phyloP scores from a whole-genome alignment of 2,888 invertebrate species.

The Drosophila cognata region DNA sequence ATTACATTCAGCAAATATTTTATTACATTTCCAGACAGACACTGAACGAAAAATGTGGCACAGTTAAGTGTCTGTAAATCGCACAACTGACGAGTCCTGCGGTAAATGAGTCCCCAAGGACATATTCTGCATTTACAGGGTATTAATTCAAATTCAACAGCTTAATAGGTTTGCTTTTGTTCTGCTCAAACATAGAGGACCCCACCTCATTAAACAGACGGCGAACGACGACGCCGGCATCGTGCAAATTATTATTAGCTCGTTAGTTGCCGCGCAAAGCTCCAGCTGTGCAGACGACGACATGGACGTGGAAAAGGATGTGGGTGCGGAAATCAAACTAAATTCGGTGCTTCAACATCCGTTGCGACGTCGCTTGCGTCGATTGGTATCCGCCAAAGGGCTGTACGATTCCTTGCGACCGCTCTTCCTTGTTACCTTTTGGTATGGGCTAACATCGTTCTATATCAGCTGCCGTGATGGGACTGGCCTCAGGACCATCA shows the following conservation, averaged over 20 bases:
- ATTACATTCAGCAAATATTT: neutral
- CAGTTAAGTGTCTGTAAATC: constrained; percentile 54
- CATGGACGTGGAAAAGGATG: constrained; percentile 52
- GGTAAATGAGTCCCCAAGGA: constrained; percentile 29
- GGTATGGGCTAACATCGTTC: constrained; percentile 82
- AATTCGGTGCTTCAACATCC: constrained; percentile 40
- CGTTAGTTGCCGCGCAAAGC: constrained; percentile 66
- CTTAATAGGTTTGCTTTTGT: constrained; percentile 48
- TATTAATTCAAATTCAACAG: constrained; percentile 70
- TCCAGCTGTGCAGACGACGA: constrained; percentile 52
- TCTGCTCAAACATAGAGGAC: constrained; percentile 40
- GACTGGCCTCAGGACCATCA: constrained; percentile 64
- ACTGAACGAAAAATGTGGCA: constrained; percentile 8
- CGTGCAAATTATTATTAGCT: constrained; percentile 55
- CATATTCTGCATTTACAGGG: constrained; percentile 17
- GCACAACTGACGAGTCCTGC: constrained; percentile 29
- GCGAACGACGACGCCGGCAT: constrained; percentile 14
- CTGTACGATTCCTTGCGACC: constrained; percentile 81
- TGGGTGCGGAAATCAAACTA: constrained; percentile 32
- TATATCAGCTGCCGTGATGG: constrained; percentile 60
- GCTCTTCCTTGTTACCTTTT: constrained; percentile 75
- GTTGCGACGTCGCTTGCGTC: constrained; percentile 55
- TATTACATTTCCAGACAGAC: constrained; percentile 12
- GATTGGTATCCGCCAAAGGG: constrained; percentile 76
- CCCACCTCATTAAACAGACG: constrained; percentile 36